phyloP scores from a whole-genome alignment of 2,888 invertebrate genomes.

The Drosophila atripex region DNA sequence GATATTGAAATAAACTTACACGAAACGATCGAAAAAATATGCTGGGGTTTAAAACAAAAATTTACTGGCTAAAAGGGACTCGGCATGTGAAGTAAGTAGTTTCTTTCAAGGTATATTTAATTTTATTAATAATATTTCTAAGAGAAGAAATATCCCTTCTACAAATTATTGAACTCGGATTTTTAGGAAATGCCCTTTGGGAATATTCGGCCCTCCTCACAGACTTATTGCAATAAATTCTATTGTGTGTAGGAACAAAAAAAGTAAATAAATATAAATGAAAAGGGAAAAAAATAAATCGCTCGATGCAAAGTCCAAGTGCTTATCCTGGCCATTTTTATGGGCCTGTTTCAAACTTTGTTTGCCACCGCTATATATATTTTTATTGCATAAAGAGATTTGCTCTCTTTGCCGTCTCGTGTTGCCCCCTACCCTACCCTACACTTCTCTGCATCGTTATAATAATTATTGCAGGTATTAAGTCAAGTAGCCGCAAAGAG shows the following conservation, averaged over 20 bases:
- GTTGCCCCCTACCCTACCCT: background rate
- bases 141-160: background rate
- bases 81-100: background rate
- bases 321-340: conserved; percentile 73
- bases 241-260: conserved; percentile 50
- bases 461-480: conserved; percentile 79
- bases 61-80: background rate
- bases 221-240: conserved; percentile 56
- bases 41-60: background rate
- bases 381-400: conserved; percentile 43
- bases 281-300: conserved; percentile 58
- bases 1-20: conserved; percentile 21
- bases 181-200: background rate
- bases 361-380: conserved; percentile 40
- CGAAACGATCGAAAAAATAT: conserved; percentile 28
- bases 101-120: too few relatives aligned
- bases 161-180: background rate
- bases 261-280: conserved; percentile 39
- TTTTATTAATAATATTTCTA: background rate
- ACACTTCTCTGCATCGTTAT: conserved; percentile 65
- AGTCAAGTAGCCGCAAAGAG: conserved; percentile 77
- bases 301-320: conserved; percentile 75
- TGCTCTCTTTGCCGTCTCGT: conserved; percentile 2
- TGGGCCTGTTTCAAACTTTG: conserved; percentile 55
- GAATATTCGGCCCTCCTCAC: conserved; percentile 7